A percentile compares a stretch with the other conserved stretches of the same genome.
Conservation (phyloP, 2,797 vertebrate species). For the Taeniopygia guttata region DNA sequence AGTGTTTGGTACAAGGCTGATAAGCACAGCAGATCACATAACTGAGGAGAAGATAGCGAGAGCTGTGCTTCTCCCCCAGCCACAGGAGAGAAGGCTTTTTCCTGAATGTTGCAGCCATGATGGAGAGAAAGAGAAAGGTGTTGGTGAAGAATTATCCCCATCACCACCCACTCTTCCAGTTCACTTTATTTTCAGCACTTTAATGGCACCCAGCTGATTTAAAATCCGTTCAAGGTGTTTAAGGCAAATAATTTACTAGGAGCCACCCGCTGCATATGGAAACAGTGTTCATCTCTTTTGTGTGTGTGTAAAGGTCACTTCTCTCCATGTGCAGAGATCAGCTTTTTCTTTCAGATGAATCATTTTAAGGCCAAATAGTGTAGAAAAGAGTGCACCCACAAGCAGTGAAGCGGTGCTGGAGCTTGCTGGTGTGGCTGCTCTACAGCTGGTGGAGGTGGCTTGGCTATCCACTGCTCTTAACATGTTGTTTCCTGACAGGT, state of each 20-base stretch:
- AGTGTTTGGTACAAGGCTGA: neutral
- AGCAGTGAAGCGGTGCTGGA: neutral
- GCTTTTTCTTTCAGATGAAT: neutral
- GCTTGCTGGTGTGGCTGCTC: neutral
- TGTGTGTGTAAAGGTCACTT: neutral
- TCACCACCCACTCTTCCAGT: neutral
- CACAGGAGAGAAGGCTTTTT: neutral
- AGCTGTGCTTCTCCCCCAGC: rapidly evolving
- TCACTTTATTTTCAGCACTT: neutral
- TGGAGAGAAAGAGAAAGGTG: rapidly evolving
- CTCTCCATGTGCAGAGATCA: neutral
- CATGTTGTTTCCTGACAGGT: neutral
- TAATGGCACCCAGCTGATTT: neutral
- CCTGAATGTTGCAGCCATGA: rapidly evolving
- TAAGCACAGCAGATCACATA: neutral
- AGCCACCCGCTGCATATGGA: neutral
- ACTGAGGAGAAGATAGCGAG: rapidly evolving
- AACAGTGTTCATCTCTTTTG: neutral
- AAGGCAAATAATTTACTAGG: neutral
- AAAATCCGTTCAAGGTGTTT: neutral
- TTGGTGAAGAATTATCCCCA: no score
- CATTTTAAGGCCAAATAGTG: neutral
- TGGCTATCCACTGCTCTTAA: neutral
- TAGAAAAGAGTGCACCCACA: neutral
- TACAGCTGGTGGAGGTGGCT: neutral